Percentiles rank a stretch among this genome's conserved stretches.
Conservation (phyloP, 2,797 vertebrate genomes). For the Acrossocheilus wenchowensis region DNA sequence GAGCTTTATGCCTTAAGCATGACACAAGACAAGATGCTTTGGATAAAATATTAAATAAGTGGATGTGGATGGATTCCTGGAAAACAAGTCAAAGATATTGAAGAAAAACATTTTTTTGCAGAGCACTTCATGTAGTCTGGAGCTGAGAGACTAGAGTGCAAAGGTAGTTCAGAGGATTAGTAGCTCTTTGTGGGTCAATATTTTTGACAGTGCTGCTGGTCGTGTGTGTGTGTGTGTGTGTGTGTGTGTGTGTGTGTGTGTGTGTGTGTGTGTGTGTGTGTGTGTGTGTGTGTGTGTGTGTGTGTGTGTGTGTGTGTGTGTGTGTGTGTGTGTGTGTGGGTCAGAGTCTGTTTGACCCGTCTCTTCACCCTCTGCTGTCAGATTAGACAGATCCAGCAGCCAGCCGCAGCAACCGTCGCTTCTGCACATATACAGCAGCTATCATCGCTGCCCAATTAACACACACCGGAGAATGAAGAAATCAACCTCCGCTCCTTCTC, state of each 20-base stretch:
- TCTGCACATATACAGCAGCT: too few relatives aligned
- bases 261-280: conserved; percentile 43
- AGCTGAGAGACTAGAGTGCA: background rate
- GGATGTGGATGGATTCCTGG: background rate
- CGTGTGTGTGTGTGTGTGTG: conserved; percentile 42
- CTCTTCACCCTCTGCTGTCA: conserved; percentile 56
- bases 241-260: conserved; percentile 41
- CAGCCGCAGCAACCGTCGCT: background rate
- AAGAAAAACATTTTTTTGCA: background rate
- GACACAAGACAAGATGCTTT: background rate
- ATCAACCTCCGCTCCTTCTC: background rate
- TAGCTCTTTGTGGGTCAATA: conserved; percentile 22
- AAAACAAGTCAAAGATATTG: background rate
- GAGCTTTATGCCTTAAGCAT: background rate
- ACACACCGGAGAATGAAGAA: background rate
- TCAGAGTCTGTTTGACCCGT: conserved; percentile 59
- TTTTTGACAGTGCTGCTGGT: background rate
- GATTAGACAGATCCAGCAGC: conserved; percentile 70
- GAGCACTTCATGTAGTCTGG: background rate
- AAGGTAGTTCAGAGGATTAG: background rate
- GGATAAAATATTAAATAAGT: background rate
- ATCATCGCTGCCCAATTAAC: conserved; percentile 19
- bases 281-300: conserved; percentile 47
- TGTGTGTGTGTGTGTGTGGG: conserved; percentile 43
- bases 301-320: conserved; percentile 40